Evolutionary conservation across 1,140 invertebrate species (phyloP).

Genomic region (Nomia melanderi): DNA sequence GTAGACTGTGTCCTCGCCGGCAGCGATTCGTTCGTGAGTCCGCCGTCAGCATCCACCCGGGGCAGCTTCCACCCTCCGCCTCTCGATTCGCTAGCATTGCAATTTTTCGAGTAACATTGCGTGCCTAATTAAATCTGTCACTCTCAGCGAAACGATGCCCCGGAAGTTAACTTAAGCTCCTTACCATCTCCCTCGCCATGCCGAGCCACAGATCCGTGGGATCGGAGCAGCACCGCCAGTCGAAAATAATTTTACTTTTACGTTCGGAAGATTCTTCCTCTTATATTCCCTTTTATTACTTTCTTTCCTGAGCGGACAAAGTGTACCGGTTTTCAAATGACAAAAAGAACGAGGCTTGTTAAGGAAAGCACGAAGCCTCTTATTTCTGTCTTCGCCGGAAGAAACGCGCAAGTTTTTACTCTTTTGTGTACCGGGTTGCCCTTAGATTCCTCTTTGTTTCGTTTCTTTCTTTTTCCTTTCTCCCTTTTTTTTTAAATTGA

Average conservation of each 20-base stretch:
- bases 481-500: too few species aligned
- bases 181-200: constrained; percentile 22
- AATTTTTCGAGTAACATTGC: constrained; percentile 63
- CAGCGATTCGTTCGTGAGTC: constrained; percentile 8
- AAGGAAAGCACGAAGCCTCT: too few species aligned
- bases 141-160: constrained; percentile 31
- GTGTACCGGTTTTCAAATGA: too few species aligned
- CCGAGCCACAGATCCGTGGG: neutral
- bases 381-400: too few species aligned
- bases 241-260: constrained; percentile 36
- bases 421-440: too few species aligned
- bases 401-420: too few species aligned
- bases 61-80: constrained; percentile 17
- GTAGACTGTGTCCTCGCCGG: constrained; percentile 12
- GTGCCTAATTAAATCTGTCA: constrained; percentile 63
- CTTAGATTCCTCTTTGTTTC: too few species aligned
- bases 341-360: too few species aligned
- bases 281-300: neutral
- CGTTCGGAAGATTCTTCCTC: constrained; percentile 2
- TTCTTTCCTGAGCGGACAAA: neutral
- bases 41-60: constrained; percentile 24
- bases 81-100: constrained; percentile 46
- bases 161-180: constrained; percentile 51
- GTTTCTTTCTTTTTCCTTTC: too few species aligned
- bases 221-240: constrained; percentile 14